Evolutionary conservation across 2,797 vertebrate species (phyloP), one percentile per base, ranked within the genome.

Genomic region (Salarias fasciatus): DNA sequence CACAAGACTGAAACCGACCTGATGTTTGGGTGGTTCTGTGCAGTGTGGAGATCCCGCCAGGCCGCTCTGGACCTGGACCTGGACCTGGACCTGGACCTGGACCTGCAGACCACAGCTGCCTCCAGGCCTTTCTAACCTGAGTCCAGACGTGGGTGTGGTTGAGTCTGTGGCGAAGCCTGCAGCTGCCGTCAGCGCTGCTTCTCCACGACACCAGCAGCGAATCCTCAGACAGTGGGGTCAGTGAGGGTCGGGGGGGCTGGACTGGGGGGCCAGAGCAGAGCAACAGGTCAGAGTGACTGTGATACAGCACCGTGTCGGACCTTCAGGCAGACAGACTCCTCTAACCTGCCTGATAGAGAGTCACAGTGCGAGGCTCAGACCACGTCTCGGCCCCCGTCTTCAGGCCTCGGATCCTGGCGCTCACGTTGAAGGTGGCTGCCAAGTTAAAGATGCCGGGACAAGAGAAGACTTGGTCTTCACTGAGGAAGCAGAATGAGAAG

Each of bases 241-340:
- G 1, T 0, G 41, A 47, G 11, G 80, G 76, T 38, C 1, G 45
- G 9, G 11, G 2, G 2, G 63, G 66, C 62, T 58, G 83, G 11
- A 37, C 82, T 87, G 66, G 54, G 49, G 51, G n/a, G n/a, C n/a
- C n/a, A 60, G 12, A 75, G n/a, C 40, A 49, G 5, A 53, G 11
- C 4, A 6, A 45, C n/a, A 24, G 29, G 8, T 6, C 7, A 8
- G 10, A 40, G n/a, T 12, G 11, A 40, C 38, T n/a, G n/a, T n/a
- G n/a, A n/a, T n/a, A n/a, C n/a, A n/a, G n/a, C 18, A 24, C 3
- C 18, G 24, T 18, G 18, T 18, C 24, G 3, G 18, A 24, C 18
- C 18, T 24, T 3, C 3, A 24, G 18, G 18, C 18, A 24, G 3
- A 24, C 18, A 24, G n/a, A n/a, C 18, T 24, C 18, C n/a, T n/a